phyloP scores from a whole-genome alignment of 2,113 vertebrate genomes.

The Grallaria varia region DNA sequence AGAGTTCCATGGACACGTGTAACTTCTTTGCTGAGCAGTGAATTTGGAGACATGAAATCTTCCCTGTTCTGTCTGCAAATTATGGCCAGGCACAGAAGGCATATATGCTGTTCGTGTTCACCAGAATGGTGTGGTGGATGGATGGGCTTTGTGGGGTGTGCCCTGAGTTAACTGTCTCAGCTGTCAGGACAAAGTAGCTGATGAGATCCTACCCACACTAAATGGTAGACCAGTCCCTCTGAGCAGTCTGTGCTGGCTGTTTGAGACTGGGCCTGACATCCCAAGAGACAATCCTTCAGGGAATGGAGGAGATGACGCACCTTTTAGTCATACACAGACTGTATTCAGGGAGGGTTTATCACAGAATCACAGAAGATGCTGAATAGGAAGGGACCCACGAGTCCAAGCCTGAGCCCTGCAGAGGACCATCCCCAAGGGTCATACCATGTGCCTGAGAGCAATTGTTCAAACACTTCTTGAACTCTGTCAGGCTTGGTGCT shows the following conservation, averaged over 20 bases:
- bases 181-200: background rate
- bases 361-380: background rate
- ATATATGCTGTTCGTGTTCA: accelerated
- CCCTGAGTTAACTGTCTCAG: background rate
- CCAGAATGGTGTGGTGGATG: background rate
- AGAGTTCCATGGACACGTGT: background rate
- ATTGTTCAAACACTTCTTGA: background rate
- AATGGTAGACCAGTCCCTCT: background rate
- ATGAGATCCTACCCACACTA: background rate
- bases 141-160: background rate
- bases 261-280: background rate
- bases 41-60: background rate
- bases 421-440: background rate
- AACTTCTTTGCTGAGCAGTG: background rate
- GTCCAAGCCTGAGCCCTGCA: background rate
- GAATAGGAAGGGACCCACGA: background rate
- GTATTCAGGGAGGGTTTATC: background rate
- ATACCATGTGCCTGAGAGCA: background rate
- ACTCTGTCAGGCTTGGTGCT: background rate
- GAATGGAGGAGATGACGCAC: background rate
- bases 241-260: background rate
- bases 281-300: background rate
- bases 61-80: background rate
- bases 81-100: background rate
- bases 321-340: background rate